These are phyloP conservation scores for Drosophila sturtevanti DNA, from an alignment of 1,140 invertebrate species.

Conservation along the genomic window DNA sequence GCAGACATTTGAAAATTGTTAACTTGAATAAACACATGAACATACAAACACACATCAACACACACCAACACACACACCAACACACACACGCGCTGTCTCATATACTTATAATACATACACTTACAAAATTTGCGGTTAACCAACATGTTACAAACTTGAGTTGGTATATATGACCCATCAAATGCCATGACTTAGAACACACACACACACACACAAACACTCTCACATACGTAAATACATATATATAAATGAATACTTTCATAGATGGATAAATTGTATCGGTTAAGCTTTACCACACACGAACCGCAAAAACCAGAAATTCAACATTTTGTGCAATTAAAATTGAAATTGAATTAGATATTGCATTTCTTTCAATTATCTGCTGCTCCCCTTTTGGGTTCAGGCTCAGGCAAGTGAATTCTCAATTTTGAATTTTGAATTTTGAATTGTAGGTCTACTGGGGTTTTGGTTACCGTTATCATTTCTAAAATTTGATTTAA, in stretches of 20 bases:
- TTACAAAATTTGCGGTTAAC: constrained; percentile 37
- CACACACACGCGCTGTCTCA: constrained; percentile 3
- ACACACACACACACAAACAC: background rate
- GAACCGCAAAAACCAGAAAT: constrained; percentile 35
- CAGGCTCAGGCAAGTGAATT: background rate
- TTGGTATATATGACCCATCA: background rate
- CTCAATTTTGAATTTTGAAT: background rate
- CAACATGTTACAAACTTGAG: constrained; percentile 39
- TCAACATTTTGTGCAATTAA: constrained; percentile 23
- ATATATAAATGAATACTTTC: background rate
- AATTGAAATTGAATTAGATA: constrained; percentile 34
- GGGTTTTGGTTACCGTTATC: background rate
- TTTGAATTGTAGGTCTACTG: background rate
- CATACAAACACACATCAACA: background rate
- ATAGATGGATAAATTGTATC: constrained; percentile 17
- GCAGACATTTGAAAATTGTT: constrained; percentile 1
- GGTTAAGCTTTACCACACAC: constrained; percentile 4
- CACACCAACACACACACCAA: background rate
- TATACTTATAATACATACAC: background rate
- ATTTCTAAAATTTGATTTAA: constrained; percentile 28
- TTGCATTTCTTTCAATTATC: constrained; percentile 29
- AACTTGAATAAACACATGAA: background rate
- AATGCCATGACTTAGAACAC: background rate
- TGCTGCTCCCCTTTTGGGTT: constrained; percentile 7
- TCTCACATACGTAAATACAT: background rate